Conservation (phyloP, 2,888 invertebrate species). For the Gasteruption jaculator region DNA sequence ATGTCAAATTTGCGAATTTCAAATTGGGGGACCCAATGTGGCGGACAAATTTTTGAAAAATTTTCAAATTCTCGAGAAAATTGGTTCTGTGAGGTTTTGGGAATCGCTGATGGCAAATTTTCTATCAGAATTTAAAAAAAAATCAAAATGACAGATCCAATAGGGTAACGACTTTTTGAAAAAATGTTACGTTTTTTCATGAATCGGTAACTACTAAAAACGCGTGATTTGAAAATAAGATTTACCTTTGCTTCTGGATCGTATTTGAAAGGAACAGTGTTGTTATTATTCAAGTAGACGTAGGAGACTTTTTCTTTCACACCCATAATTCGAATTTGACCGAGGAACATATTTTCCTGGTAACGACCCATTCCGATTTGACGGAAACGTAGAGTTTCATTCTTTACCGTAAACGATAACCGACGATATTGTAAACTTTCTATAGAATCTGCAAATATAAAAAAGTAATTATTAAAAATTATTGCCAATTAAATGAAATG, state of each 20-base stretch:
- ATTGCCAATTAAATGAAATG: too few relatives aligned
- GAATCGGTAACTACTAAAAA: too few relatives aligned
- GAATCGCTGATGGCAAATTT: background rate
- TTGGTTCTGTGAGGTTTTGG: too few relatives aligned
- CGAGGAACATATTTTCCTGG: constrained; percentile 32
- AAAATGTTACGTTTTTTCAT: too few relatives aligned
- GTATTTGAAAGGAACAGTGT: constrained; percentile 33
- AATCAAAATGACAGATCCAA: background rate
- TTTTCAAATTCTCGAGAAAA: too few relatives aligned
- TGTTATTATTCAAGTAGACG: constrained; percentile 38
- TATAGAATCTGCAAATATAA: constrained; percentile 35
- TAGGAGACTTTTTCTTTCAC: constrained; percentile 31
- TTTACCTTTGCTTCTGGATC: constrained; percentile 31
- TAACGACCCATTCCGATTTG: constrained; percentile 20
- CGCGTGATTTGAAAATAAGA: constrained; percentile 16
- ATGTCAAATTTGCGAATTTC: too few relatives aligned
- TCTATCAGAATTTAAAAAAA: background rate
- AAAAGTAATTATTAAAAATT: background rate
- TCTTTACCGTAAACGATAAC: constrained; percentile 31
- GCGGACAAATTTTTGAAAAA: too few relatives aligned
- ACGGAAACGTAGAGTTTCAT: constrained; percentile 22
- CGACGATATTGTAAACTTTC: constrained; percentile 36
- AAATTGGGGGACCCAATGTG: too few relatives aligned
- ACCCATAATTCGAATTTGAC: constrained; percentile 42
- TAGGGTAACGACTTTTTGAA: background rate